A percentile compares a stretch with the other conserved stretches of the same genome.
Conservation (phyloP, 2,113 vertebrate species). For the Trichomycterus rosablanca region DNA sequence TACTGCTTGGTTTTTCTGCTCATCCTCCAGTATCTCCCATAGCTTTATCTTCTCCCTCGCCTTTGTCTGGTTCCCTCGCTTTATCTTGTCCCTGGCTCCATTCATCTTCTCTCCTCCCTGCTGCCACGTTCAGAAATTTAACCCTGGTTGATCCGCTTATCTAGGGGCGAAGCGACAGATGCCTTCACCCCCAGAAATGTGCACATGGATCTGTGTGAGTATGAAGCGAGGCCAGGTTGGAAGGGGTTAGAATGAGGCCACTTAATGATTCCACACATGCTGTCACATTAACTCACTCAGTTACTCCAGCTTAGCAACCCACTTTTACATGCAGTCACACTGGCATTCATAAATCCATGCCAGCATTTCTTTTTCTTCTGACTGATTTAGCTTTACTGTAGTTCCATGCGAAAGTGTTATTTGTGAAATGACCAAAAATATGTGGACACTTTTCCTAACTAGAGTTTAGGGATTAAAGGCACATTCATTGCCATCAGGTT, state of each 20-base stretch:
- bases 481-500: too few relatives aligned
- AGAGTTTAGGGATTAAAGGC: too few relatives aligned
- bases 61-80: neutral
- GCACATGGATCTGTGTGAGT: neutral
- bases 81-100: neutral
- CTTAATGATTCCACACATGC: neutral
- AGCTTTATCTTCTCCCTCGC: neutral
- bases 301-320: neutral
- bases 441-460: too few relatives aligned
- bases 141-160: constrained; percentile 19
- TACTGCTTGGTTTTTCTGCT: neutral
- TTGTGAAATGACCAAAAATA: too few relatives aligned
- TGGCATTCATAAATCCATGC: too few relatives aligned
- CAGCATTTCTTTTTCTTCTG: too few relatives aligned
- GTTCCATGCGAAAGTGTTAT: too few relatives aligned
- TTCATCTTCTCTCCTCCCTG: constrained; percentile 7
- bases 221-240: neutral
- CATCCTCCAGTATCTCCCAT: constrained; percentile 6
- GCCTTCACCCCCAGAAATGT: constrained; percentile 7
- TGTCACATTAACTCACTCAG: neutral
- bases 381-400: too few relatives aligned
- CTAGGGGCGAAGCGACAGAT: constrained; percentile 19
- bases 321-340: too few relatives aligned
- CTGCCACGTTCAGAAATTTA: constrained; percentile 13
- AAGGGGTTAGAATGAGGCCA: neutral